Evolutionary conservation across 2,797 vertebrate species (phyloP), one percentile per base, ranked within the genome.

Genomic region (Rhinatrema bivittatum): DNA sequence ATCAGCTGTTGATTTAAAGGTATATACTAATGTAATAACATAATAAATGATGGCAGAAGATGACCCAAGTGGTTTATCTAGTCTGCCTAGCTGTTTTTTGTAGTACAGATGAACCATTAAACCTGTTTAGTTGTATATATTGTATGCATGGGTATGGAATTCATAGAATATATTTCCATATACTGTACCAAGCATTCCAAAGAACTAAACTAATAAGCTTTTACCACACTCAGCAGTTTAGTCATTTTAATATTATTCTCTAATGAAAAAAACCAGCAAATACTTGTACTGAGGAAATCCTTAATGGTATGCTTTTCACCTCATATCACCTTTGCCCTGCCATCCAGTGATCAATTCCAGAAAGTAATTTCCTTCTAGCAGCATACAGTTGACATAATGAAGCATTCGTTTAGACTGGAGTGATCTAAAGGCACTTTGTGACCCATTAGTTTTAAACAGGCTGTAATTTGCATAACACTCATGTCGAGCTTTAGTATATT

Each of bases 371-470:
- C 16, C 32, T 46, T 25, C 36, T 48, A 54, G 32, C 34, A 53
- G 38, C 25, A 62, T 40, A 55, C 29, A 46, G n/a, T 50, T 55
- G 41, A 26, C 24, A 31, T 48, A 44, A 39, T 61, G 37, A 57
- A 61, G 30, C 25, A 25, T 10, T 14, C 21, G n/a, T n/a, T 2
- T 41, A 46, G 19, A 39, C 6, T 44, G 38, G 61, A 67, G 50
- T 50, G 10, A 50, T 48, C 30, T 34, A 37, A 56, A 60, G 48
- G n/a, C 46, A 42, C 46, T 60, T 39, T 53, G 22, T 57, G 33
- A 56, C 40, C 6, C 38, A 45, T 56, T 56, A 16, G 35, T 62
- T 68, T 63, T 37, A 62, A 61, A 62, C n/a, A n/a, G n/a, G 43
- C 22, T 16, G 1, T 25, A 2, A 47, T 61, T 50, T 65, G 24